phyloP scores from a whole-genome alignment of 2,888 invertebrate species.

The Leptopilina drosophilae region DNA sequence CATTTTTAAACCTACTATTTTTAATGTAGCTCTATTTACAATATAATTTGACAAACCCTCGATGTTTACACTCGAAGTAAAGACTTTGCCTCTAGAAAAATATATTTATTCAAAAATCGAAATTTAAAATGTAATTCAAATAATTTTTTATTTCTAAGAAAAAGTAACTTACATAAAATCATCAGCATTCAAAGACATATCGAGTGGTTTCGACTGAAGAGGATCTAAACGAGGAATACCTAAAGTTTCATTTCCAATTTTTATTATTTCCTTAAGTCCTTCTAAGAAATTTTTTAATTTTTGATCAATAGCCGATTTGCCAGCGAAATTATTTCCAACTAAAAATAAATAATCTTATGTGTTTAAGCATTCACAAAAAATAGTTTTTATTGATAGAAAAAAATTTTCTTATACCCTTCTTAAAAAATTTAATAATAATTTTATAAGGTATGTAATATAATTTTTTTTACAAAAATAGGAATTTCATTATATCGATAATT shows the following conservation, averaged over 20 bases:
- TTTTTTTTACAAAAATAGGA: too few species aligned
- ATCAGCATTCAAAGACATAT: not conserved
- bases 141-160: not conserved
- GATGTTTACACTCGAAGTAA: slow-evolving; percentile 4
- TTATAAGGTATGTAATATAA: too few species aligned
- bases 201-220: not conserved
- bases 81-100: slow-evolving; percentile 31
- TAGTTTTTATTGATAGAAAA: not conserved
- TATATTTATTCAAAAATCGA: too few species aligned
- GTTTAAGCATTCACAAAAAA: not conserved
- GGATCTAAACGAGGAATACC: slow-evolving; percentile 44
- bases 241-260: slow-evolving; percentile 39
- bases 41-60: slow-evolving; percentile 42
- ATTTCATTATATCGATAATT: too few species aligned
- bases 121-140: not conserved
- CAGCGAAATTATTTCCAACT: not conserved
- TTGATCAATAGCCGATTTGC: slow-evolving; percentile 21
- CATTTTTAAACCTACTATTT: not conserved
- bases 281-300: slow-evolving; percentile 34
- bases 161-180: slow-evolving; percentile 25
- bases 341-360: not conserved
- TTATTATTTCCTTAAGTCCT: slow-evolving; percentile 31
- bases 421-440: too few species aligned
- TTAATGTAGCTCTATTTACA: slow-evolving; percentile 13
- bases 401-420: too few species aligned